phyloP scores from a whole-genome alignment of 2,797 vertebrate species.

The Galagoides demidoff region DNA sequence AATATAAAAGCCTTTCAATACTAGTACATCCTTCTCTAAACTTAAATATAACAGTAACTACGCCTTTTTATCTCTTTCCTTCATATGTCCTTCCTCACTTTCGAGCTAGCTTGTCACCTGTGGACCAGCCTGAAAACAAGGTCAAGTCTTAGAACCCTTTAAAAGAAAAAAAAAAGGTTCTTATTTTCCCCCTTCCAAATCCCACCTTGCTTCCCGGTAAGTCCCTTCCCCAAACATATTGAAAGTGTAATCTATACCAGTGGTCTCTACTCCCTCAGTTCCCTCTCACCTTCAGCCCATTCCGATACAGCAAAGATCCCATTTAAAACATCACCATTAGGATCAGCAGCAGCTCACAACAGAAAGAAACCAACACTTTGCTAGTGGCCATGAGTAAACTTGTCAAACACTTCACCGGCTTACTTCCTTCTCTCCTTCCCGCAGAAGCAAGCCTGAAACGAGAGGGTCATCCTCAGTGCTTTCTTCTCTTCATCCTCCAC shows the following conservation, averaged over 20 bases:
- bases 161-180: neutral
- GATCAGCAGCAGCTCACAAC: neutral
- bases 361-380: constrained; percentile 40
- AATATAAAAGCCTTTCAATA: constrained; percentile 23
- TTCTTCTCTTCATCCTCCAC: neutral
- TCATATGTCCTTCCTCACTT: neutral
- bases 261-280: neutral
- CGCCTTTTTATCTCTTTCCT: neutral
- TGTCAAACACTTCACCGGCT: neutral
- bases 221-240: neutral
- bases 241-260: neutral
- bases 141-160: neutral
- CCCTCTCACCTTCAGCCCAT: neutral
- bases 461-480: neutral
- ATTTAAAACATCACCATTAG: neutral
- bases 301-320: neutral
- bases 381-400: neutral
- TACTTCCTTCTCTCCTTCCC: neutral
- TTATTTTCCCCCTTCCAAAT: neutral
- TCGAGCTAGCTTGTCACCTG: neutral
- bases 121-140: neutral
- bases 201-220: neutral
- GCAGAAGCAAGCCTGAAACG: neutral
- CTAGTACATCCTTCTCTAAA: neutral
- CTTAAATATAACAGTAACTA: neutral